Conservation (phyloP, 2,113 vertebrate species). For the Saccopteryx leptura region DNA sequence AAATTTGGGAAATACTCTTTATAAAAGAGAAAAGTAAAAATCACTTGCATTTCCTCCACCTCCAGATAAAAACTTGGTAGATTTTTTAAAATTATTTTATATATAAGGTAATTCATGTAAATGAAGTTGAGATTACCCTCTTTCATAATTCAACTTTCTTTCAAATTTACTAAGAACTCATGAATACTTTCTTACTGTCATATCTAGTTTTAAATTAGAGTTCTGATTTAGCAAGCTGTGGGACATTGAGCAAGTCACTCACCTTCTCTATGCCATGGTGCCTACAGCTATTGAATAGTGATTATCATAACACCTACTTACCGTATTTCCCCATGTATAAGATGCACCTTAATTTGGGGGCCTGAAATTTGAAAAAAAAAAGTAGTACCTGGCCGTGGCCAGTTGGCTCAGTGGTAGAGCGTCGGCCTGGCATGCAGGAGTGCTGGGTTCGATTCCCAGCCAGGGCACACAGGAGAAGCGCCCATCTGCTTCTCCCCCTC, state of each 20-base stretch:
- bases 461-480: no score
- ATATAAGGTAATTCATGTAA: background rate
- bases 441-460: no score
- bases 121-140: constrained; percentile 24
- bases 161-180: background rate
- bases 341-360: no score
- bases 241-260: background rate
- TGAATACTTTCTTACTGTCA: background rate
- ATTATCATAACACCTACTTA: background rate
- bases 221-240: background rate
- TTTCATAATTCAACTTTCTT: background rate
- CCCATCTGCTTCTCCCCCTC: no score
- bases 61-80: background rate
- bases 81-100: background rate
- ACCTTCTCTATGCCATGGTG: background rate
- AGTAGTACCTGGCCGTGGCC: no score
- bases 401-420: no score
- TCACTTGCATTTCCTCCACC: background rate
- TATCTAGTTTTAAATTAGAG: background rate
- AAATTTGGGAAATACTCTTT: constrained; percentile 36
- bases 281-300: background rate
- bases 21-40: constrained; percentile 21
- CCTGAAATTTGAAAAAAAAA: no score
- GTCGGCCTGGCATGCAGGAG: no score
- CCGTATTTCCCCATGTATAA: no score